Base-by-base conservation (phyloP, 2,113 vertebrate genomes). In the Trichechus manatus region DNA sequence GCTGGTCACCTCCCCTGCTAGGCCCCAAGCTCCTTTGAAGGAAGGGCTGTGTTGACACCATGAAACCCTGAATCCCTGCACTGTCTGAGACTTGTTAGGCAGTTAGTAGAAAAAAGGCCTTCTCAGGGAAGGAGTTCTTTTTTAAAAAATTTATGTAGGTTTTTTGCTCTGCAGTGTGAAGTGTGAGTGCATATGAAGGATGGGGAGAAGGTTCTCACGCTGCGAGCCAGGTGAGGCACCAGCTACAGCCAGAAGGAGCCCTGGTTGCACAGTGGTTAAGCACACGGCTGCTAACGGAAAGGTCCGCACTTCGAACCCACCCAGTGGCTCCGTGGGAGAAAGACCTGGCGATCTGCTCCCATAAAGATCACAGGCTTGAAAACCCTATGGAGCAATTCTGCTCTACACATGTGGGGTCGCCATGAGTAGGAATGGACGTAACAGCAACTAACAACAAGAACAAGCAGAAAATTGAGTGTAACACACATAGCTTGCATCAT, bases 401-500 rank as follows among this genome's bases (percentile, higher is more conserved):
- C 66, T 70, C 31, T 5, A 14, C 5, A 15, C 66, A 33, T 11
- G 3, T 70, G 66, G 31, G 53, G 33, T 70, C 31, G 3, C 66
- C 53, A 17, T 70, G 66, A 33, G 31, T 31, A 14, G 66, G 33
- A 70, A 70, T 33, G 66, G 33, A 33, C 66, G n/a, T n/a, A 17
- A 29, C 13, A 13, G 31, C 13, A 70, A n/a, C 66, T 33, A 4
- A 15, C 13, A n/a, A 1, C 66, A n/a, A 56, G 53, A 56, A 56
- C 53, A 13, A 56, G 9, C 31, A 11, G 29, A 33, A 29, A 31
- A 31, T 11, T 33, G 10, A 15, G 10, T 29, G 29, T 31, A 13
- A 1, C 29, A 29, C 23, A 1, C 44, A 10, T 31, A 23, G 22
- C 63, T 66, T n/a, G 33, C 4, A 13, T 2, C 2, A 2, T 61